A percentile compares a stretch with the other conserved stretches of the same genome.
Conservation (phyloP, 2,888 invertebrate genomes). For the Scaptomyza flava region DNA sequence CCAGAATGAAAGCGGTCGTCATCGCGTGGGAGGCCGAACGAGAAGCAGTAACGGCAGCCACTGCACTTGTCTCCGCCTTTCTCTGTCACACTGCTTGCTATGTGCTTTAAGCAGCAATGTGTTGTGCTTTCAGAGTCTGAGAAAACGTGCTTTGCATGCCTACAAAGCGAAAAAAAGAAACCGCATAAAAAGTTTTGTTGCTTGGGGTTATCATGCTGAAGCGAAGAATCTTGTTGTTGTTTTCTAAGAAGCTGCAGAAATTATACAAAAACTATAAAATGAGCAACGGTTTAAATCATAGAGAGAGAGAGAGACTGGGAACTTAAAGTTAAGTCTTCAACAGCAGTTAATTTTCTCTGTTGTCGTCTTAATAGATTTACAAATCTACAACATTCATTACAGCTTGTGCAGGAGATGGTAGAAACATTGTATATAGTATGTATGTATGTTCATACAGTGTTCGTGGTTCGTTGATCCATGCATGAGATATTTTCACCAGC, state of each 20-base stretch:
- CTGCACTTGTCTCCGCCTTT: slow-evolving; percentile 48
- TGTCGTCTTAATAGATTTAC: slow-evolving; percentile 39
- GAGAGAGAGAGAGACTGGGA: slow-evolving; percentile 15
- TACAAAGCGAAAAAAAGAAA: slow-evolving; percentile 26
- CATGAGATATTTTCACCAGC: slow-evolving; percentile 2
- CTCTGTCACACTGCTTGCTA: slow-evolving; percentile 35
- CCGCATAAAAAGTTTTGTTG: slow-evolving; percentile 74
- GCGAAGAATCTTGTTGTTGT: slow-evolving; percentile 44
- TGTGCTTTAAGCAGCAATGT: slow-evolving; percentile 41
- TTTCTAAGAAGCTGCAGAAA: slow-evolving; percentile 40
- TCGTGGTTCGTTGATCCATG: slow-evolving; percentile 17
- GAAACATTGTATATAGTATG: neutral
- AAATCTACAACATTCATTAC: slow-evolving; percentile 19
- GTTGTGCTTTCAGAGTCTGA: slow-evolving; percentile 38
- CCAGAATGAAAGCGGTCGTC: slow-evolving; percentile 62
- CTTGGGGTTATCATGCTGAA: slow-evolving; percentile 73
- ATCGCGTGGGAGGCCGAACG: slow-evolving; percentile 52
- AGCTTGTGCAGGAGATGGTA: neutral
- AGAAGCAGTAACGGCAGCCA: slow-evolving; percentile 22
- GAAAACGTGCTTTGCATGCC: slow-evolving; percentile 77
- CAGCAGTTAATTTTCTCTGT: slow-evolving; percentile 16
- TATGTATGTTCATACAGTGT: neutral
- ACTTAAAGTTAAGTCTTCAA: slow-evolving; percentile 9
- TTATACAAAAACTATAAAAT: slow-evolving; percentile 48
- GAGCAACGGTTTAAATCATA: slow-evolving; percentile 54